Conservation (phyloP, 2,113 vertebrate genomes). For the Actenoides lindsayi region DNA sequence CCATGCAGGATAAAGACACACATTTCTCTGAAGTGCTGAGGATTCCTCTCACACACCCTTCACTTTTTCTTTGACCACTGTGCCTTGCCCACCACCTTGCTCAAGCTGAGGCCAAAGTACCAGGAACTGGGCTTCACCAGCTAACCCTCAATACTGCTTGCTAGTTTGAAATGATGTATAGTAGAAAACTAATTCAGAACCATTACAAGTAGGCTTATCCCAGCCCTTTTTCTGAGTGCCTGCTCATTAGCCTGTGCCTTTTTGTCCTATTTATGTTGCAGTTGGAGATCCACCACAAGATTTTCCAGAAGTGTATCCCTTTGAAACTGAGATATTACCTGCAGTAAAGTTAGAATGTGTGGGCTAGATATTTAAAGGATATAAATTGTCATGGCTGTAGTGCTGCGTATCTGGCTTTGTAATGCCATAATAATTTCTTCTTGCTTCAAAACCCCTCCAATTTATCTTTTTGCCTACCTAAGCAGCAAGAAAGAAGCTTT, state of each 20-base stretch:
- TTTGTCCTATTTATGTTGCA: neutral
- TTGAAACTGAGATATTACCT: neutral
- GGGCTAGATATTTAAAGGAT: neutral
- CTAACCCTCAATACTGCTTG: neutral
- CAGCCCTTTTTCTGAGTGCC: neutral
- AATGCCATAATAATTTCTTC: neutral
- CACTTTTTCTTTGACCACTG: neutral
- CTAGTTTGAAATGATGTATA: neutral
- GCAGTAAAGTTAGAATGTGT: neutral
- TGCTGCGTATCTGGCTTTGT: slow-evolving; percentile 20
- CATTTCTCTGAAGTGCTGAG: neutral
- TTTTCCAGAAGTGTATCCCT: neutral
- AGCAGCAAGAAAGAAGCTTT: neutral
- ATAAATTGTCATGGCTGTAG: neutral
- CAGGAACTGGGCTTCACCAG: neutral
- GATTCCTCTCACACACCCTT: neutral
- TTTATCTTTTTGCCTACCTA: slow-evolving; percentile 30
- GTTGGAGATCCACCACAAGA: neutral
- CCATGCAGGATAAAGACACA: neutral
- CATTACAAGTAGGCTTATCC: neutral
- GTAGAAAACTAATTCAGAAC: neutral
- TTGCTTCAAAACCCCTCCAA: neutral
- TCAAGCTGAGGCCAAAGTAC: neutral
- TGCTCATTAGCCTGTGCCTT: neutral
- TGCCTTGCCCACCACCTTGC: neutral